Conservation (phyloP, 2,113 vertebrate species). For the Pseudopipra pipra region DNA sequence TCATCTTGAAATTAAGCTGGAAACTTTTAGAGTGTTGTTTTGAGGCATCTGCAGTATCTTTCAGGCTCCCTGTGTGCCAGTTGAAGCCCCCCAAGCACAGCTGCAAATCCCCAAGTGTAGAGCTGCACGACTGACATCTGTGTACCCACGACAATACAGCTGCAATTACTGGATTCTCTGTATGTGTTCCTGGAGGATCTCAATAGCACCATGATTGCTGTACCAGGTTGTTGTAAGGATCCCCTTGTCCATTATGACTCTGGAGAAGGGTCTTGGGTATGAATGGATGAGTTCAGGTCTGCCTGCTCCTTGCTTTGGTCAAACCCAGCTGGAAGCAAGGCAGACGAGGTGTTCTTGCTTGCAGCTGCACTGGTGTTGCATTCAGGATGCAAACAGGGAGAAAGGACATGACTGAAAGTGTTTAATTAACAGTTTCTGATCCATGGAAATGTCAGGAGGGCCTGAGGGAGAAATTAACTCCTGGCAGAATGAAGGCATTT, state of each 20-base stretch:
- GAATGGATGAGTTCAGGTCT: not conserved
- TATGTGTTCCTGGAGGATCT: not conserved
- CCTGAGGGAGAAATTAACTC: not conserved
- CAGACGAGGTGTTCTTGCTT: not conserved
- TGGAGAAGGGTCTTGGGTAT: not conserved
- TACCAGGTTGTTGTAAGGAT: not conserved
- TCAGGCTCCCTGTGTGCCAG: not conserved
- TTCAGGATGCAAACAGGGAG: not conserved
- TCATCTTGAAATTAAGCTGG: not conserved
- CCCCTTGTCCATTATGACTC: not conserved
- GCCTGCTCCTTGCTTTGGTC: not conserved
- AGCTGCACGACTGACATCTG: rapidly evolving
- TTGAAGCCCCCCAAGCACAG: not conserved
- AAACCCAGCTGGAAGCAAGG: not conserved
- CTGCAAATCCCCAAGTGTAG: not conserved
- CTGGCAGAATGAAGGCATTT: not conserved
- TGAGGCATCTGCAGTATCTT: not conserved
- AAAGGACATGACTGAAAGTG: not conserved
- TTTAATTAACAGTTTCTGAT: not conserved
- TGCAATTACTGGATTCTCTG: not conserved
- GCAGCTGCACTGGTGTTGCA: not conserved
- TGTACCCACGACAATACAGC: not conserved
- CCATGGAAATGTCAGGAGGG: not conserved
- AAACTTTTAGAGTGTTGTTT: not conserved
- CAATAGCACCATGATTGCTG: not conserved